phyloP scores from a whole-genome alignment of 2,797 vertebrate genomes.

The Lacerta agilis region DNA sequence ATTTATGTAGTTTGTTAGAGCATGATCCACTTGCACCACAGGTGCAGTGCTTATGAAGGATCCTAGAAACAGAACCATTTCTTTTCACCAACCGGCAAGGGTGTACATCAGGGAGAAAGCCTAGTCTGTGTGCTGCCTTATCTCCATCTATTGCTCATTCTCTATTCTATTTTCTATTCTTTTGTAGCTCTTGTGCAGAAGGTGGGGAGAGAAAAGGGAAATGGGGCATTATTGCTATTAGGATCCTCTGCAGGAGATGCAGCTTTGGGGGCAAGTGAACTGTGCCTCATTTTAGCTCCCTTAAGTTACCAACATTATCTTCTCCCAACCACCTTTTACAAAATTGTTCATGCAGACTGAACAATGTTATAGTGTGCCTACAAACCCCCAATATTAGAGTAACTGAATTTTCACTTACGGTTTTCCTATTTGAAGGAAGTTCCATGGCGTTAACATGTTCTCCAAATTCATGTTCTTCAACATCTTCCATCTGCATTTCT shows the following conservation, averaged over 20 bases:
- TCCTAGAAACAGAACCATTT: neutral
- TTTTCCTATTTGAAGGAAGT: slow-evolving; percentile 65
- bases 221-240: neutral
- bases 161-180: too few relatives aligned
- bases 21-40: neutral
- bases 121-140: neutral
- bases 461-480: slow-evolving; percentile 83
- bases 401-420: slow-evolving; percentile 16
- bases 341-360: neutral
- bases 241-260: neutral
- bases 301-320: neutral
- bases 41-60: neutral
- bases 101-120: neutral
- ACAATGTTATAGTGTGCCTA: neutral
- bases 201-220: neutral
- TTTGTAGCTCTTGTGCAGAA: neutral
- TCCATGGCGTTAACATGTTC: slow-evolving; percentile 60
- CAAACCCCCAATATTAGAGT: neutral
- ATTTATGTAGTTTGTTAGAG: neutral
- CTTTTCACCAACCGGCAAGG: too few relatives aligned
- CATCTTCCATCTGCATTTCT: slow-evolving; percentile 83
- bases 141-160: neutral
- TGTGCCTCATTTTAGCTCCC: neutral
- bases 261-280: neutral
- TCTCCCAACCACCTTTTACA: neutral